phyloP scores from a whole-genome alignment of 2,797 vertebrate genomes.

The Mormyrops boulengeri region DNA sequence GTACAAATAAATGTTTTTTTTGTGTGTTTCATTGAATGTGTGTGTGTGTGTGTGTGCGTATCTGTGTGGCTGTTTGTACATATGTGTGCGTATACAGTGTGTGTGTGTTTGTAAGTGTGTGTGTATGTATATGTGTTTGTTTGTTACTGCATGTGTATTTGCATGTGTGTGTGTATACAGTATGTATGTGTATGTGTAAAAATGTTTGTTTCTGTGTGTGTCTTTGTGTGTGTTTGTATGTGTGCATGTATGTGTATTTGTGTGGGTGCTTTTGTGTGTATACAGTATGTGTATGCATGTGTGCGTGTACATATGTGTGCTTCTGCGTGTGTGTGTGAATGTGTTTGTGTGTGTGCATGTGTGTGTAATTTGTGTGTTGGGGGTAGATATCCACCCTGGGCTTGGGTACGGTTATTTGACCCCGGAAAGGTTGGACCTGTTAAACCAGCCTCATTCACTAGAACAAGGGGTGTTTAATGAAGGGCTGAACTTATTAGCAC shows the following conservation, averaged over 20 bases:
- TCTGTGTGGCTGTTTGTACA: not conserved
- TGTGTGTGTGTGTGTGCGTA: not conserved
- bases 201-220: not conserved
- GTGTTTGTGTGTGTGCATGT: not conserved
- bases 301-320: not conserved
- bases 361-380: not conserved
- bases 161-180: not conserved
- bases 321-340: not conserved
- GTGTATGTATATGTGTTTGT: not conserved
- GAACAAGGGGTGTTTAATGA: not conserved
- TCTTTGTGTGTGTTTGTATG: not conserved
- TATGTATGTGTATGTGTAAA: not conserved
- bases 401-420: not conserved
- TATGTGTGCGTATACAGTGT: not conserved
- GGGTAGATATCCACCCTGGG: not conserved
- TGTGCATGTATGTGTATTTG: not conserved
- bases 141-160: not conserved
- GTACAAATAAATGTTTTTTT: not conserved
- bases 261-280: not conserved
- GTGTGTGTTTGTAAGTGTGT: not conserved
- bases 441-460: not conserved
- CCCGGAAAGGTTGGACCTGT: not conserved
- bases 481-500: conserved; percentile 5
- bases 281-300: not conserved
- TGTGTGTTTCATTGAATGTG: not conserved